Evolutionary conservation across 2,113 vertebrate genomes (phyloP).

Genomic region (Seriola aureovittata): DNA sequence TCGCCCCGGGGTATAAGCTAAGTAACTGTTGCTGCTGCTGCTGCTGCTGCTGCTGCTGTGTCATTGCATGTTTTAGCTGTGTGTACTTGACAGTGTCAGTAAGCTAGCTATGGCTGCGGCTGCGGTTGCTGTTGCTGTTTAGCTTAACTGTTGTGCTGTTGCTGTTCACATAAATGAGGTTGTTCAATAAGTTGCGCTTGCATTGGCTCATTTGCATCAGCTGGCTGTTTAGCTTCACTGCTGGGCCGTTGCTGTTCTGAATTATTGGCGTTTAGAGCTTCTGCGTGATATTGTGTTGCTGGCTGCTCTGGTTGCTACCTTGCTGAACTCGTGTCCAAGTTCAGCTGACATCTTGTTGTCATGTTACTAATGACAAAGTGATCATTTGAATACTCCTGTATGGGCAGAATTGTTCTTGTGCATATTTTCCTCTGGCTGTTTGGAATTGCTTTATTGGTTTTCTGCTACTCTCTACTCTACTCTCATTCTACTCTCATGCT

Average conservation of each 20-base stretch:
- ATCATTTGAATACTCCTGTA: not conserved
- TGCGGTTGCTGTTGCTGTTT: not conserved
- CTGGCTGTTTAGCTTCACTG: too few relatives aligned
- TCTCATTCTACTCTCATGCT: not conserved
- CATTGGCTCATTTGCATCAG: too few relatives aligned
- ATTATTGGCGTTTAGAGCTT: too few relatives aligned
- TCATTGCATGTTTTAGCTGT: not conserved
- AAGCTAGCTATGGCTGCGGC: not conserved
- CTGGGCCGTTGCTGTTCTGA: too few relatives aligned
- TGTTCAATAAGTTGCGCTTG: too few relatives aligned
- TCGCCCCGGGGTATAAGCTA: not conserved
- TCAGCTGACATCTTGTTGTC: not conserved
- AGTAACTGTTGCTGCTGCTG: not conserved
- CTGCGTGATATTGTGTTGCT: too few relatives aligned
- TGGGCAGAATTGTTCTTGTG: not conserved
- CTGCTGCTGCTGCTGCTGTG: not conserved
- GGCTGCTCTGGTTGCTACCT: too few relatives aligned
- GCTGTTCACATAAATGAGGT: not conserved
- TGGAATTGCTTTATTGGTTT: not conserved
- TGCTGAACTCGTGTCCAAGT: too few relatives aligned
- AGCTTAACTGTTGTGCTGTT: not conserved
- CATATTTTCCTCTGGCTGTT: not conserved
- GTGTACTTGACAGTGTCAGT: not conserved
- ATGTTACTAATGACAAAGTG: not conserved
- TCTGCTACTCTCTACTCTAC: not conserved